Conservation (phyloP, 2,888 invertebrate genomes). For the Flabesymbios commensalis region DNA sequence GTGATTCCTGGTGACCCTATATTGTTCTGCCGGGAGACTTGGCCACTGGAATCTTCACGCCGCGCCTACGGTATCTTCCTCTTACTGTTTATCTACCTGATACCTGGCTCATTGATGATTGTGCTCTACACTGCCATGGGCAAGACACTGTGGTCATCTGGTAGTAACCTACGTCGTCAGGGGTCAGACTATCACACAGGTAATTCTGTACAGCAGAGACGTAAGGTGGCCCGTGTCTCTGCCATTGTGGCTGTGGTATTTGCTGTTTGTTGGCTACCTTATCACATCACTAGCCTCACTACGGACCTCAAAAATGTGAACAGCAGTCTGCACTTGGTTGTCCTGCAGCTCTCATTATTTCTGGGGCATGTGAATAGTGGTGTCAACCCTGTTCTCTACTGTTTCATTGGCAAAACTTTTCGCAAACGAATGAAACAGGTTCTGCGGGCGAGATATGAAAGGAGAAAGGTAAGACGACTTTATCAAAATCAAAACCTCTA, state of each 20-base stretch:
- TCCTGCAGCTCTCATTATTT: constrained; percentile 71
- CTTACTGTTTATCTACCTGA: not conserved
- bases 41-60: constrained; percentile 58
- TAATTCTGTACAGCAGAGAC: too few relatives aligned
- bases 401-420: constrained; percentile 76
- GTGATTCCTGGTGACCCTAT: constrained; percentile 40
- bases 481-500: too few relatives aligned
- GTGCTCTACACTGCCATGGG: constrained; percentile 2
- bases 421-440: constrained; percentile 71
- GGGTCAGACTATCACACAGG: too few relatives aligned
- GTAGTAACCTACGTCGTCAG: too few relatives aligned
- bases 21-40: constrained; percentile 70
- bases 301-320: constrained; percentile 65
- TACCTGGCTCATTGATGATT: not conserved
- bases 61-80: not conserved
- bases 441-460: too few relatives aligned
- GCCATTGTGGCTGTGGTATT: constrained; percentile 75
- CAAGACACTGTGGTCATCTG: constrained; percentile 59
- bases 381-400: constrained; percentile 77
- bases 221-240: constrained; percentile 76
- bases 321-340: constrained; percentile 60
- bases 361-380: constrained; percentile 78
- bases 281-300: constrained; percentile 72
- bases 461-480: too few relatives aligned
- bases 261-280: constrained; percentile 79